These are phyloP conservation scores for Perca schrenkii DNA, from an alignment of 2,113 vertebrate genomes.

Conservation along the genomic window DNA sequence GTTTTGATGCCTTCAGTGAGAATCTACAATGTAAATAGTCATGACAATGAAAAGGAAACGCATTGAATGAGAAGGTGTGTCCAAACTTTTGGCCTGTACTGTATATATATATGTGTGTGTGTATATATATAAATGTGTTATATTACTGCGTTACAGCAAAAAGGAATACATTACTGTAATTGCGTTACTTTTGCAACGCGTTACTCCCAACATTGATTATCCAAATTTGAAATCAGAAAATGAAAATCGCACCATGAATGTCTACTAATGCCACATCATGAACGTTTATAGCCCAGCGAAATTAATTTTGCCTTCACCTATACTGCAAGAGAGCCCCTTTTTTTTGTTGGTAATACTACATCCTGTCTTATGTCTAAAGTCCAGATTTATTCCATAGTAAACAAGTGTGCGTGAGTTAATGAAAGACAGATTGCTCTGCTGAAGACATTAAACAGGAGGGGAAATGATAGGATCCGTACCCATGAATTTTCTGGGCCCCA, in stretches of 20 bases:
- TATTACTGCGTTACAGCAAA: too few relatives aligned
- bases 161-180: too few relatives aligned
- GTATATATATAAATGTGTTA: too few relatives aligned
- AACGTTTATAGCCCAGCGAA: not conserved
- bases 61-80: too few relatives aligned
- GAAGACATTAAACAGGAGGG: conserved; percentile 69
- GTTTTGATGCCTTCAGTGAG: too few relatives aligned
- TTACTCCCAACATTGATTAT: not conserved
- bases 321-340: not conserved
- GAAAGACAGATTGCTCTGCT: conserved; percentile 71
- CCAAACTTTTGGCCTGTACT: too few relatives aligned
- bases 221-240: conserved; percentile 35
- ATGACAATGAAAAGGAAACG: too few relatives aligned
- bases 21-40: too few relatives aligned
- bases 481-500: conserved; percentile 47
- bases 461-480: conserved; percentile 55
- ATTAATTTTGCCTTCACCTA: not conserved
- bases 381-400: conserved; percentile 42
- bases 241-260: not conserved
- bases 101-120: too few relatives aligned
- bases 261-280: not conserved
- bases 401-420: conserved; percentile 63
- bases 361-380: conserved; percentile 8
- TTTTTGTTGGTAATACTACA: not conserved
- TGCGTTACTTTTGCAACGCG: too few relatives aligned